Conservation (phyloP, 2,797 vertebrate species). For the Hybognathus amarus region DNA sequence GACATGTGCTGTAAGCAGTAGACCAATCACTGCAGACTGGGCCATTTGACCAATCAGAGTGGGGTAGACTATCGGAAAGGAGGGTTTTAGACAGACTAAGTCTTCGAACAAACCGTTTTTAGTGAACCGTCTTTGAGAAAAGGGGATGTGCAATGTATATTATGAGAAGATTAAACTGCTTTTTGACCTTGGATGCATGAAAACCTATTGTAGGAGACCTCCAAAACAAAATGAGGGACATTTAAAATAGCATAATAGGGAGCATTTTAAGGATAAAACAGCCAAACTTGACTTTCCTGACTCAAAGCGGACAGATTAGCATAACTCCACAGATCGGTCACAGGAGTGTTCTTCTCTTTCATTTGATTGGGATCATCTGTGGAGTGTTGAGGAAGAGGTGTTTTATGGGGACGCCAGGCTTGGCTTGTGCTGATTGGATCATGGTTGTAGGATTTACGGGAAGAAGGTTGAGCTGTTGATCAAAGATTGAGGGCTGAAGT, state of each 20-base stretch:
- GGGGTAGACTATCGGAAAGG: background rate
- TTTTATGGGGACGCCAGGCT: conserved; percentile 46
- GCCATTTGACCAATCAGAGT: background rate
- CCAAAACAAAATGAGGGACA: background rate
- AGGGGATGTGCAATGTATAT: background rate
- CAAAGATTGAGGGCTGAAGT: conserved; percentile 78
- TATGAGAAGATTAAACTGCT: background rate
- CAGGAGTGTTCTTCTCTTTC: conserved; percentile 26
- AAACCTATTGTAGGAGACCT: background rate
- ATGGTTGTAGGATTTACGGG: conserved; percentile 72
- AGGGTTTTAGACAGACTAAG: background rate
- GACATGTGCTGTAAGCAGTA: too few species aligned
- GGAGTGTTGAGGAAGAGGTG: conserved; percentile 36
- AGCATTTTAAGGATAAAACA: background rate
- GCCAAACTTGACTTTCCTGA: background rate
- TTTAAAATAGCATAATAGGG: background rate
- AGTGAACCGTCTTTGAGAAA: too few species aligned
- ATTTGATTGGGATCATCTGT: conserved; percentile 42
- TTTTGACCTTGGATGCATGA: background rate
- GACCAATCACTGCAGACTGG: too few species aligned
- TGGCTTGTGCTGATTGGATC: conserved; percentile 71
- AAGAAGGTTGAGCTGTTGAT: conserved; percentile 75
- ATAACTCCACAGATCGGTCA: conserved; percentile 9
- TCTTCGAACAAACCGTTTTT: too few species aligned
- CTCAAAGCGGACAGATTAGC: conserved; percentile 25